Evolutionary conservation across 2,113 vertebrate species (phyloP), one percentile per base, ranked within the genome.

Genomic region (Willisornis vidua): DNA sequence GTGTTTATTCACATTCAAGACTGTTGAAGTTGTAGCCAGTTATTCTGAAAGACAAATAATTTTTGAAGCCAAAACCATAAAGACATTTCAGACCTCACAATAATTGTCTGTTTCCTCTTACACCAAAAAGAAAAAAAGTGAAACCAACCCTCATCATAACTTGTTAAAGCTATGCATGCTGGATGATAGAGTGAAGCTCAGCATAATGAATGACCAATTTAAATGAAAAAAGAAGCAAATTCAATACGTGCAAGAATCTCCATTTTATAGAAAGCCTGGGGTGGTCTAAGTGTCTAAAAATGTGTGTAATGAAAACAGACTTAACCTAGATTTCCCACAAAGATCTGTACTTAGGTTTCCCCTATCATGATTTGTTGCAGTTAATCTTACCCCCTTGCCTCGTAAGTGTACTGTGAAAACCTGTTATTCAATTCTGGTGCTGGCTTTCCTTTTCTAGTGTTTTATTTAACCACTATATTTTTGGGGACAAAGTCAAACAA

Each of bases 261-360:
- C 1, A 37, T 72, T 93, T 87, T 93, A 15, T 29, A 71, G 80
- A 81, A 81, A 75, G 24, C 48, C 29, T 87, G 61, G 33, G 49
- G 74, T 94, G 91, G 89, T 82, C 84, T 94, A 76, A 89, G n/a
- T 85, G 81, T 87, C 71, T 82, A 61, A 87, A 96, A 95, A 71
- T 48, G 23, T 82, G 71, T 94, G 61, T 73, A 93, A 85, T 91
- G 87, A 84, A 87, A 95, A 59, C 25, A 90, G 28, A 19, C 54
- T 91, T 72, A 93, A 14, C 31, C 17, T 87, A 78, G 77, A 80
- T 94, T 96, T 91, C 51, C 73, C 25, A n/a, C 45, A 90, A 83
- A 93, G 74, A 62, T 85, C 66, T 94, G 41, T 91, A 33, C 26
- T 91, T 85, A 14, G 2, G 37, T 85, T 89, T 80, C 67, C 85